Evolutionary conservation across 2,797 vertebrate genomes (phyloP).

Genomic region (Lepidocolaptes lacrymiger): DNA sequence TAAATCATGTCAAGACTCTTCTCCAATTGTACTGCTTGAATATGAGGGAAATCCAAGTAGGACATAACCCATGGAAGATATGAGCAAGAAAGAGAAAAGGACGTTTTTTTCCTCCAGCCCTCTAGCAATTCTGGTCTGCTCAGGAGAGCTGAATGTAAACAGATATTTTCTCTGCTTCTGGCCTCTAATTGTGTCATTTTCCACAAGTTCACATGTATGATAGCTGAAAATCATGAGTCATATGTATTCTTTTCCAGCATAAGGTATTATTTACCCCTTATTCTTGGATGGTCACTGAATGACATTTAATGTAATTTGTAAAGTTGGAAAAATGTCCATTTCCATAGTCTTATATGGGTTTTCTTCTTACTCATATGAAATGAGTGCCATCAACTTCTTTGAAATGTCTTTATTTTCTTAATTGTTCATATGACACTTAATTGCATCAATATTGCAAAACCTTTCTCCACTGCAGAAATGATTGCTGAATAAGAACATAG

Average conservation of each 20-base stretch:
- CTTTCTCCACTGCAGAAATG: neutral
- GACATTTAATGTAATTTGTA: neutral
- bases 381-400: neutral
- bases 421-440: neutral
- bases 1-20: neutral
- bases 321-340: neutral
- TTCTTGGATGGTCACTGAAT: neutral
- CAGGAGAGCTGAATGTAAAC: neutral
- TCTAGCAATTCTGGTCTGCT: neutral
- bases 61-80: neutral
- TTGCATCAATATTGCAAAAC: neutral
- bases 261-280: conserved; percentile 5
- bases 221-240: conserved; percentile 35
- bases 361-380: neutral
- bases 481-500: neutral
- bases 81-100: neutral
- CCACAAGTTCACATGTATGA: conserved; percentile 12
- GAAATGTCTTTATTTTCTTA: neutral
- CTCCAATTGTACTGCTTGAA: neutral
- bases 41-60: neutral
- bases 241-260: conserved; percentile 7
- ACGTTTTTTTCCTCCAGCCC: neutral
- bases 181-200: conserved; percentile 27
- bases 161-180: neutral
- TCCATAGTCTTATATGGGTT: neutral